Base-by-base conservation (phyloP, 2,888 invertebrate genomes). In the Caenorhabditis sp. region DNA sequence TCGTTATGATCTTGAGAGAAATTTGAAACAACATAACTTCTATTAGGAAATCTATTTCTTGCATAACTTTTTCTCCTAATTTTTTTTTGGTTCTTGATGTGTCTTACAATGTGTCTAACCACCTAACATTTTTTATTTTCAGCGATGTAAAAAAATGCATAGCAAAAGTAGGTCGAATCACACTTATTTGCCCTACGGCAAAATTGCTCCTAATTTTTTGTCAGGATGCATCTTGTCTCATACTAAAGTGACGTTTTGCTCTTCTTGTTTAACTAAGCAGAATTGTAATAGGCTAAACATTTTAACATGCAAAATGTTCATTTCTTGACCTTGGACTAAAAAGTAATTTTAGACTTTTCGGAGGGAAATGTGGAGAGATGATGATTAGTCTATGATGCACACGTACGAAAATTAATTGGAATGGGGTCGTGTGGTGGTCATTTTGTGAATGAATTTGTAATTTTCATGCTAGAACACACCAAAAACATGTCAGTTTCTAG, bases 401-500 rank as follows among this genome's bases (percentile, higher is more conserved):
- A 58, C 40, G 13, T 13, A 40, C 40, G 40, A 40, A 40, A 40
- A 68, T 68, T 71, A 56, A 71, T 71, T 62, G 47, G 22, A 32
- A 35, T 26, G 28, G 55, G 18, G 47, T n/a, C 18, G 47, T 20
- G 40, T 44, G 50, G 15, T 24, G 24, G 60, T 24, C 22, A 11
- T 37, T 26, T 58, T 40, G 26, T 68, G 58, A 24, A 18, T 26
- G 60, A 70, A 70, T 61, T 69, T 51, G 61, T 71, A 71, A 55
- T 55, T 44, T 24, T 47, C 35, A 22, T 11, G 53, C 61, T 70
- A 24, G 71, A 64, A 64, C 64, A 22, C 50, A 64, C 64, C 56
- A 62, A 72, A n/a, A 72, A 72, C 72, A 72, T 64, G 72, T 62
- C 62, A 71, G 62, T 62, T 71, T 71, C 55, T 20, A 55, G 53